A percentile compares a stretch with the other conserved stretches of the same genome.
phyloP scores from a whole-genome alignment of 2,797 vertebrate genomes.

The Chrysocyon brachyurus region DNA sequence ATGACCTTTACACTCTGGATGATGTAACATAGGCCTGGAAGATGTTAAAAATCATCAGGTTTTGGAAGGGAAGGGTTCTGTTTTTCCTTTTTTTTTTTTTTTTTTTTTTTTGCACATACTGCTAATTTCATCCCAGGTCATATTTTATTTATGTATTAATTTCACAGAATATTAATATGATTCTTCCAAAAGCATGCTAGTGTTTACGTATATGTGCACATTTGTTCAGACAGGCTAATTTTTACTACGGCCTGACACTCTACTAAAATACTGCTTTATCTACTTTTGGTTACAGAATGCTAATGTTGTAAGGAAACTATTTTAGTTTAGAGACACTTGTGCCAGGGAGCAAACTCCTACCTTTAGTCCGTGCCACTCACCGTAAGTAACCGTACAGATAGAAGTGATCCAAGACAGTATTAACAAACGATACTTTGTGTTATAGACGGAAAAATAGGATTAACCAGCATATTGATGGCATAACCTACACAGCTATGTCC shows the following conservation, averaged over 20 bases:
- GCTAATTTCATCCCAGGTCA: slow-evolving; percentile 68
- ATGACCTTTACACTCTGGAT: slow-evolving; percentile 12
- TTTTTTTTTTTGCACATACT: slow-evolving; percentile 44
- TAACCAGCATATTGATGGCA: slow-evolving; percentile 71
- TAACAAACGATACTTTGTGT: slow-evolving; percentile 80
- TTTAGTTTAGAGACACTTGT: slow-evolving; percentile 67
- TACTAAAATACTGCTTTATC: slow-evolving; percentile 84
- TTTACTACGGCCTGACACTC: slow-evolving; percentile 84
- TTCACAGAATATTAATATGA: slow-evolving; percentile 72
- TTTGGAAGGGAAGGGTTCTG: neutral
- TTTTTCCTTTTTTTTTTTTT: slow-evolving; percentile 31
- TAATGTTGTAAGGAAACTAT: slow-evolving; percentile 64
- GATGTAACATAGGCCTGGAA: neutral
- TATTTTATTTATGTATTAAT: slow-evolving; percentile 85
- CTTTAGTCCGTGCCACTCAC: slow-evolving; percentile 75
- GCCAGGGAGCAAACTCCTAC: slow-evolving; percentile 31
- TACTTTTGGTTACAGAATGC: slow-evolving; percentile 84
- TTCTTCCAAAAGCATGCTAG: slow-evolving; percentile 66
- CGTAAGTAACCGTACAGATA: slow-evolving; percentile 68
- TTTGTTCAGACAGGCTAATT: slow-evolving; percentile 44
- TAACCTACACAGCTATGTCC: slow-evolving; percentile 82
- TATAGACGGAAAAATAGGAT: slow-evolving; percentile 65
- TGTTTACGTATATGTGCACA: slow-evolving; percentile 52
- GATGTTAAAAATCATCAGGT: slow-evolving; percentile 34
- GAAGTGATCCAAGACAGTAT: slow-evolving; percentile 32